Evolutionary conservation across 2,113 vertebrate genomes (phyloP), one percentile per base, ranked within the genome.

Genomic region (Nyctibius bracteatus): DNA sequence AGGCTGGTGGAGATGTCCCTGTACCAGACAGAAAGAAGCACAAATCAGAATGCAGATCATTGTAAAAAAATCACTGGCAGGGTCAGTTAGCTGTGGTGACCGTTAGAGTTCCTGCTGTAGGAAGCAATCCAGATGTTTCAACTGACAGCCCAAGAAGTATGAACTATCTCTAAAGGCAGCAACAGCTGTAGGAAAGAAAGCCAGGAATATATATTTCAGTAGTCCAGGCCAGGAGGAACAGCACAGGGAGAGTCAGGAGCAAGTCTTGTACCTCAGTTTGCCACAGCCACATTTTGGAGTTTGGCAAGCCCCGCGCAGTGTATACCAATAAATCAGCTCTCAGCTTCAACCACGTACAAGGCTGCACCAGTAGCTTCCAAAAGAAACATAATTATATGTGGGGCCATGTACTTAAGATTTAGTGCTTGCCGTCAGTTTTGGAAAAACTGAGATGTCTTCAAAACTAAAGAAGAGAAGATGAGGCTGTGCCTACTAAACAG

Each of bases 51-150:
- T 41, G 28, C 75, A 49, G 16, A 52, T 33, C 8, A 46, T 31
- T 7, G 72, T 14, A 17, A 81, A 71, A 44, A 25, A 8, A n/a
- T 5, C 19, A 58, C 8, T 66, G 31, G 16, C 24, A 44, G 37
- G 11, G 65, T 37, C 35, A 57, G 19, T 21, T 82, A 44, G 19
- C 47, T 91, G 35, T 35, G 57, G 20, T 57, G 47, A 92, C 4
- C 66, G 19, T 25, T 25, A 81, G 22, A 82, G 27, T 30, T 89
- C 43, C 47, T 71, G 55, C 35, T 68, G 20, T 10, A 87, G 62
- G 41, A 96, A 93, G 66, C n/a, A 85, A 79, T 52, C 57, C 58
- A 80, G 87, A 68, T 81, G 46, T 84, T 87, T 72, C 44, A 81
- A 4, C 1, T 43, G 52, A 63, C 46, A 72, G 46, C 39, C 57